Base-by-base conservation (phyloP, 2,888 invertebrate genomes). In the Athalia cordata region DNA sequence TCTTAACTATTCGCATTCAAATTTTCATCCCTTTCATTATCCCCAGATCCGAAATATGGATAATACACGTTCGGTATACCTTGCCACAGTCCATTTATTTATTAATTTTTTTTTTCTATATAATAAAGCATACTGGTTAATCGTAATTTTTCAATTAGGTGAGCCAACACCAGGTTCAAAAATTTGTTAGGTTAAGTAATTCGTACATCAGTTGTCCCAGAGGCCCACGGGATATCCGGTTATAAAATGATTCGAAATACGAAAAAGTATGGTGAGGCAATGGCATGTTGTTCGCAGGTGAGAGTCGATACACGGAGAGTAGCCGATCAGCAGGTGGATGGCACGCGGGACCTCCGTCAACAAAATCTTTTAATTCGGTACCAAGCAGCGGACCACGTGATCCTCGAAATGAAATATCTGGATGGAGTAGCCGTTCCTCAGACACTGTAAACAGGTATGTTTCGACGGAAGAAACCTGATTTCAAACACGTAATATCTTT, bases 381-480 rank as follows among this genome's bases (percentile, higher is more conserved):
- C 85, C 86, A 29, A 87, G 87, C 77, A 83, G 88, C 5, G 86
- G 87, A 43, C 85, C 88, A 8, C 88, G 88, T 45, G 89, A 89
- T 84, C 89, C 86, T 43, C 87, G 90, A 15, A 87, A 86, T 70
- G 90, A 90, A 77, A 86, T 87, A 67, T 86, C 89, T 9, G 84
- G 84, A 13, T 90, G 90, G 90, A 90, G 88, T 80, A 87, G 87
- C 62, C 86, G 90, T 78, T 88, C 89, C 1, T 89, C 90, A 5
- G 90, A 90, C 55, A 87, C 84, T 75, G 88, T 88, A 0, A 89
- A 88, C 78, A 89, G 89, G 89, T 89, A 82, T 72, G 45, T 59
- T 66, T 49, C n/a, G 11, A 47, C 2, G 1, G 29, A 2, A 29
- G 29, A 29, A 29, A 0, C 29, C 29, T 29, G 29, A 29, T 29